These are phyloP conservation scores for Atlantisia rogersi DNA, from an alignment of 2,113 vertebrate species.

Conservation along the genomic window DNA sequence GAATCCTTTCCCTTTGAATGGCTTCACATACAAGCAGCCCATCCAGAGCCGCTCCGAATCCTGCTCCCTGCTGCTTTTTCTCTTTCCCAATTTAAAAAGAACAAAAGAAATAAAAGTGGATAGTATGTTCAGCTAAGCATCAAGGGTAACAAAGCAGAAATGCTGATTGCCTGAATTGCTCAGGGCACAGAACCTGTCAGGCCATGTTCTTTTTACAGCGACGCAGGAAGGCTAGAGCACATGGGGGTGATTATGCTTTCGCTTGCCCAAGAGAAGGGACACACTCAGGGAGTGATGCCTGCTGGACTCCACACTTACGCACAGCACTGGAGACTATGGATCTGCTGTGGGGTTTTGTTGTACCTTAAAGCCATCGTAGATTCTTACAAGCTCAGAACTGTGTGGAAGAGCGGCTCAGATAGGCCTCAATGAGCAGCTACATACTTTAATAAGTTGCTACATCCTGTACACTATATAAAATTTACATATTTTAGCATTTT, in stretches of 20 bases:
- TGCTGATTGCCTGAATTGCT: rapidly evolving
- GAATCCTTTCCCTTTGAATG: neutral
- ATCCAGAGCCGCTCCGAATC: neutral
- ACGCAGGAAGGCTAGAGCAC: neutral
- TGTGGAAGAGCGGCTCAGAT: neutral
- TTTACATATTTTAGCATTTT: neutral
- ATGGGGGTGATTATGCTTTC: neutral
- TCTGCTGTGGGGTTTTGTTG: neutral
- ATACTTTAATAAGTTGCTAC: neutral
- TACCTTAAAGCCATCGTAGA: neutral
- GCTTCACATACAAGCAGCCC: neutral
- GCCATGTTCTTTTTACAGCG: neutral
- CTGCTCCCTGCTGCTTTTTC: neutral
- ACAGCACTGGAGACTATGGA: neutral
- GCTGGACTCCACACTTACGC: neutral
- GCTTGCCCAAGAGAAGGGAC: neutral
- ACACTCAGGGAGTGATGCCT: neutral
- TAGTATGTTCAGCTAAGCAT: neutral
- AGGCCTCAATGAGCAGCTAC: neutral
- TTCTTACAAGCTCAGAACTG: neutral
- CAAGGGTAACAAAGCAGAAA: neutral
- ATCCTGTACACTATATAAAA: conserved; percentile 23
- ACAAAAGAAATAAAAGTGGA: neutral
- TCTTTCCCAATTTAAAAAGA: neutral
- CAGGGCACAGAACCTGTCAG: neutral